Base-by-base conservation (phyloP, 2,888 invertebrate species). In the Scotopteryx bipunctaria region DNA sequence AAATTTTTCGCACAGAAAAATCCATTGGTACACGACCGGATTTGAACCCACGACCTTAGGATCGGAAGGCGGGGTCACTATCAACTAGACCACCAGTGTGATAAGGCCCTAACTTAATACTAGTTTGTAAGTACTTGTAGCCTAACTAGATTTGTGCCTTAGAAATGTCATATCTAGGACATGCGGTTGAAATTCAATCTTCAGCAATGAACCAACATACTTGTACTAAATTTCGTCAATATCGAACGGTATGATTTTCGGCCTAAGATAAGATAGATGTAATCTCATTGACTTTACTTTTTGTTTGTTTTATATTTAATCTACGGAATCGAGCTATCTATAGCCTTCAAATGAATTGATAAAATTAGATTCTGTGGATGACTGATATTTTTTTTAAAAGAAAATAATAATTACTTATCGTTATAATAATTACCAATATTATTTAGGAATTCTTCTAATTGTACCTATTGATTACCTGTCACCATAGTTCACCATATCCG, bases 201-300 rank as follows among this genome's bases (percentile, higher is more conserved):
- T n/a, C 11, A 17, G 15, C 21, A 23, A 29, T 25, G 17, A 35
- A 38, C 23, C 23, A 27, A 31, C 41, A 19, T n/a, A 35, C 35
- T 19, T 11, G 8, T 8, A 27, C 27, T 17, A 14, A 8, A 14
- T 41, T 31, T 31, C 40, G 27, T 19, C 19, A 41, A 33, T 29
- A 44, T 37, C n/a, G 6, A 0, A 17, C 16, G 8, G 16, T 31
- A 41, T 31, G 54, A 67, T 62, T 63, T 59, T 46, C 16, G 44
- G 47, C 17, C 40, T 43, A 32, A 8, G 71, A 69, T 71, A 65
- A 67, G 54, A 47, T 57, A 57, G 54, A 52, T 43, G 14, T 37
- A 59, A 55, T 42, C 35, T 42, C 48, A 54, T 29, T 13, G 32
- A 37, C 45, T 41, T 35, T 11, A 50, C 48, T 46, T 52, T 51